Percentiles rank a stretch among this genome's conserved stretches.
Evolutionary conservation across 2,888 invertebrate species (phyloP).

Genomic region (Drosophila kanekoi): DNA sequence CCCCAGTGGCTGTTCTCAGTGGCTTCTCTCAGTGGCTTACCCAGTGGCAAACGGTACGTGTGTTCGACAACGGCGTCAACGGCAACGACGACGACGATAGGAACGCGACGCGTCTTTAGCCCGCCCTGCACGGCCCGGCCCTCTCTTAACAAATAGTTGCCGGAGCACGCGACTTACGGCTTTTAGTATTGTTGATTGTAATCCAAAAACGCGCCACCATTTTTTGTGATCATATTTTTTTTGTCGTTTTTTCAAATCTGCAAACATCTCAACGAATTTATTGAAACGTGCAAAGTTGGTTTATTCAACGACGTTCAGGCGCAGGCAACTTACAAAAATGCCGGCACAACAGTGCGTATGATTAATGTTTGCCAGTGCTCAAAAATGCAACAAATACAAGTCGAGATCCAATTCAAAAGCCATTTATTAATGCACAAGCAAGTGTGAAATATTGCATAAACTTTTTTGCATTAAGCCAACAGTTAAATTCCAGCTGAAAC

Average conservation of each 20-base stretch:
- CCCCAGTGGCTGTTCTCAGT: conserved; percentile 19
- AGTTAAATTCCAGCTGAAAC: conserved; percentile 16
- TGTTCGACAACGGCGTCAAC: conserved; percentile 11
- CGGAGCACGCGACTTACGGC: conserved; percentile 13
- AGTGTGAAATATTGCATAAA: conserved; percentile 49
- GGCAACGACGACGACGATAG: background rate
- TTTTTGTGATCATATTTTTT: conserved; percentile 49
- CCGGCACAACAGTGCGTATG: conserved; percentile 52
- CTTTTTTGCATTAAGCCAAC: too few relatives aligned
- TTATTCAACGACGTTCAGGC: conserved; percentile 7
- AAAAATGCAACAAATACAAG: conserved; percentile 32
- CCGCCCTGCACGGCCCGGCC: background rate
- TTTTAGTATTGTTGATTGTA: conserved; percentile 1
- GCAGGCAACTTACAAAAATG: conserved; percentile 13
- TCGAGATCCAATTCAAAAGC: conserved; percentile 16
- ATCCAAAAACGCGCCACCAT: conserved; percentile 6
- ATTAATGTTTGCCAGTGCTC: conserved; percentile 24
- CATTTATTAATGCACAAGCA: conserved; percentile 16
- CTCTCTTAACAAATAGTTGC: conserved; percentile 28
- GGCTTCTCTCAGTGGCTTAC: conserved; percentile 17
- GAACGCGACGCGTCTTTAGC: conserved; percentile 31
- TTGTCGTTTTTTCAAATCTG: conserved; percentile 20
- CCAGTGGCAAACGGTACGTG: conserved; percentile 40
- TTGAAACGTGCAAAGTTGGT: conserved; percentile 27
- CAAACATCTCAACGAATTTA: conserved; percentile 15